A percentile compares a stretch with the other conserved stretches of the same genome.
Evolutionary conservation across 2,888 invertebrate species (phyloP).

Genomic region (Melipona bicolor): DNA sequence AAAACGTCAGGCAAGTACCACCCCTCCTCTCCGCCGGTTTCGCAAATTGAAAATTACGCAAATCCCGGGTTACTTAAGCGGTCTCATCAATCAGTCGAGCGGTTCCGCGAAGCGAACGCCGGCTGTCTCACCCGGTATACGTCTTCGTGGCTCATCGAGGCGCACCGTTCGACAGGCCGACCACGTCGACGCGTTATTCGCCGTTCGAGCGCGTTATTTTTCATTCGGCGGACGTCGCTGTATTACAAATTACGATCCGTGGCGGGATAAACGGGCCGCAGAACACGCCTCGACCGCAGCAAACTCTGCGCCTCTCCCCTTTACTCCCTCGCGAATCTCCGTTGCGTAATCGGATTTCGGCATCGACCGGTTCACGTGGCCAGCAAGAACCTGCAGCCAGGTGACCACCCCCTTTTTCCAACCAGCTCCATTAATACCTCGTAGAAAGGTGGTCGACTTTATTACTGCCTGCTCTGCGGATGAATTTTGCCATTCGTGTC

Average conservation of each 20-base stretch:
- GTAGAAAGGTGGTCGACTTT: neutral
- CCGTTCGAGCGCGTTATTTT: conserved; percentile 30
- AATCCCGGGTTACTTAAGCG: conserved; percentile 13
- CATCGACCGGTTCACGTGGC: conserved; percentile 38
- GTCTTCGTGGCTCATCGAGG: conserved; percentile 5
- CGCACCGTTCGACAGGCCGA: conserved; percentile 22
- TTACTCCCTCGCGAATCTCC: conserved; percentile 35
- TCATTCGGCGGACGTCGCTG: conserved; percentile 11
- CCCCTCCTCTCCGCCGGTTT: too few species aligned
- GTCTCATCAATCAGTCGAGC: conserved; percentile 20
- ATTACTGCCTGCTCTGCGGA: neutral
- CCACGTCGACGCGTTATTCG: conserved; percentile 21
- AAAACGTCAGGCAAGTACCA: too few species aligned
- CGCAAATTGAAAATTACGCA: conserved; percentile 22
- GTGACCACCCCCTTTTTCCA: conserved; percentile 25
- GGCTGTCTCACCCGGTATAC: conserved; percentile 30
- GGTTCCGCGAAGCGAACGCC: neutral
- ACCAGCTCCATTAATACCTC: conserved; percentile 4
- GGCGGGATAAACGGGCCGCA: conserved; percentile 34
- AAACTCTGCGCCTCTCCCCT: neutral
- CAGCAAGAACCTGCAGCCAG: conserved; percentile 37
- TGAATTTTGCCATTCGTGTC: neutral
- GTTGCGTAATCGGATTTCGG: conserved; percentile 51
- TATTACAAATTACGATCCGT: conserved; percentile 51
- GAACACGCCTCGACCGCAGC: conserved; percentile 1